Base-by-base conservation (phyloP, 2,113 vertebrate species). In the Hymenochirus boettgeri region DNA sequence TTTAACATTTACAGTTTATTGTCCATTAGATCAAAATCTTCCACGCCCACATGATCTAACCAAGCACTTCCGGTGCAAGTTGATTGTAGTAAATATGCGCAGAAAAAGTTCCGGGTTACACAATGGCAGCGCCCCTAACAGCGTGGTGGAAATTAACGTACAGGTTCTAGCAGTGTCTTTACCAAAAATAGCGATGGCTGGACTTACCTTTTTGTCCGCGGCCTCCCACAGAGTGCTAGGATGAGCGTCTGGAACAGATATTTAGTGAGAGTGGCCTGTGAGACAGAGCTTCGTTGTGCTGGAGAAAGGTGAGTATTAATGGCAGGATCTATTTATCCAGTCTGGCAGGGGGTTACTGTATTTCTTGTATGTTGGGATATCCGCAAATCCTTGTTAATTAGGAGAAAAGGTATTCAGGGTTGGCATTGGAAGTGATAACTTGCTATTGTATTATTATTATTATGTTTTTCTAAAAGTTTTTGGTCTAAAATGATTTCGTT, bases 191-290 rank as follows among this genome's bases (percentile, higher is more conserved):
- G 17, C 29, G 7, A 81, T 81, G 90, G 75, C 84, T 0, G 79
- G 78, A 1, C 63, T 79, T 3, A 95, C 92, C 2, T 95, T 51
- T 92, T 91, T 70, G 85, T 96, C 7, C 48, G 77, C 15, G 82
- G 82, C 51, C 75, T 96, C 8, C 92, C 93, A 8, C 48, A 70
- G 2, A 71, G 86, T 1, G 91, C 93, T 13, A 77, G 81, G 55
- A 80, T 24, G 74, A 83, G 39, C 84, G 76, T 2, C 77, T 96
- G 8, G 83, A 84, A 59, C 81, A 90, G 42, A 78, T 93, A 24
- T 94, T 94, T 74, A 89, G 91, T 3, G 89, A 92, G 61, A 74
- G 90, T 17, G 93, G 93, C 42, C 93, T 93, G 76, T 94, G n/a
- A 91, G 91, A 59, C 86, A 91, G 33, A 91, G 91, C 71, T 95